These are phyloP conservation scores for Electrophaes corylata DNA, from an alignment of 2,888 invertebrate species.

Conservation along the genomic window DNA sequence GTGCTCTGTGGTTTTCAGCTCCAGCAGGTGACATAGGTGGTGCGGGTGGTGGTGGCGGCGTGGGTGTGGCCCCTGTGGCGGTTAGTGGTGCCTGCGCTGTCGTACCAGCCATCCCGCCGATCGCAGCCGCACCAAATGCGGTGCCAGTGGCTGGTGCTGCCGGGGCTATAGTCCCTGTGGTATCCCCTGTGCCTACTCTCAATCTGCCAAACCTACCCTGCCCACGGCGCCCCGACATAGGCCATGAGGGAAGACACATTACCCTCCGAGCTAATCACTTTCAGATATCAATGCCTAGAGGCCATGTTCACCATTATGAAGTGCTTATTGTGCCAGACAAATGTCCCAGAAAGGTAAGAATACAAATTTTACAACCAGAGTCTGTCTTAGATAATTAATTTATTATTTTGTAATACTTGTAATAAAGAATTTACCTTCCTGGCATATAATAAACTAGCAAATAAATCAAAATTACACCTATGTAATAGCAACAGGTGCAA, in stretches of 20 bases:
- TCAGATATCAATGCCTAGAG: conserved; percentile 99
- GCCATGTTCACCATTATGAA: conserved; percentile 99
- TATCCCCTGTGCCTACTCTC: conserved; percentile 88
- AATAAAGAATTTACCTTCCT: too few relatives aligned
- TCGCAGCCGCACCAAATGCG: conserved; percentile 24
- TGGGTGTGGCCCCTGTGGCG: conserved; percentile 76
- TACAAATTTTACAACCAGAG: neutral
- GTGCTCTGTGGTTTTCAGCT: conserved; percentile 27
- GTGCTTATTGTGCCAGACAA: conserved; percentile 99
- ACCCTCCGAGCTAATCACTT: conserved; percentile 99
- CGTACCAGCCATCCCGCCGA: conserved; percentile 62
- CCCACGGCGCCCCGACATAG: conserved; percentile 97
- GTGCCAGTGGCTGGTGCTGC: conserved; percentile 51
- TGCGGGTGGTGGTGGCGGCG: conserved; percentile 70
- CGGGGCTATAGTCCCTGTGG: conserved; percentile 78
- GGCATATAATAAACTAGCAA: conserved; percentile 1
- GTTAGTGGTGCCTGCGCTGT: conserved; percentile 70
- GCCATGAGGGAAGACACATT: conserved; percentile 98
- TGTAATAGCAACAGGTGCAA: conserved; percentile 27
- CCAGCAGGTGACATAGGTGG: conserved; percentile 42
- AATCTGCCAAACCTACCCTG: conserved; percentile 96
- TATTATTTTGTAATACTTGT: too few relatives aligned
- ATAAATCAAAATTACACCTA: conserved; percentile 20
- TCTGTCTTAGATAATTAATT: too few relatives aligned
- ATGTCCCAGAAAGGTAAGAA: conserved; percentile 96